Percentiles rank a stretch among this genome's conserved stretches.
These are phyloP conservation scores for Lampropteryx suffumata DNA, from an alignment of 2,888 invertebrate species.

Conservation along the genomic window DNA sequence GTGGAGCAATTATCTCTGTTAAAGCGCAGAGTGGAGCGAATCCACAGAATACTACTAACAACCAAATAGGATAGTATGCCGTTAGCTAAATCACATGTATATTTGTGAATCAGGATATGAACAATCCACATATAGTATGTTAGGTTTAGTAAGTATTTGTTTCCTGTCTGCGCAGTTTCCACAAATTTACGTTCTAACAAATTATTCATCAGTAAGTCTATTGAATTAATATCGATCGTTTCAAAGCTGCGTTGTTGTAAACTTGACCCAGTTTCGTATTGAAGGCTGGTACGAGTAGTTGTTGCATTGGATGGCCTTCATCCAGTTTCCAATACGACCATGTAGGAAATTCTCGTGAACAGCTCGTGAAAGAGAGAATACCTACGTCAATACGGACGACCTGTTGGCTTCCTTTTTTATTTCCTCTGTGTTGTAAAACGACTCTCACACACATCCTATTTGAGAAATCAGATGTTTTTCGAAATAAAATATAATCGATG, in stretches of 20 bases:
- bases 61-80: too few relatives aligned
- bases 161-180: too few relatives aligned
- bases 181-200: slow-evolving; percentile 15
- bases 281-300: slow-evolving; percentile 39
- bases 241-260: slow-evolving; percentile 41
- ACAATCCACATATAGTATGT: slow-evolving; percentile 7
- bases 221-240: slow-evolving; percentile 27
- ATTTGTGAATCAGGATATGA: neutral
- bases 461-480: slow-evolving; percentile 15
- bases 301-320: slow-evolving; percentile 46
- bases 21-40: slow-evolving; percentile 40
- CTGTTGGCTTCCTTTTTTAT: slow-evolving; percentile 32
- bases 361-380: slow-evolving; percentile 38
- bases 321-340: slow-evolving; percentile 47
- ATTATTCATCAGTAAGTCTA: slow-evolving; percentile 26
- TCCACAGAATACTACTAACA: slow-evolving; percentile 40
- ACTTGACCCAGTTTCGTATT: slow-evolving; percentile 52
- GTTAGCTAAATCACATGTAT: too few relatives aligned
- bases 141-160: too few relatives aligned
- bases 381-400: slow-evolving; percentile 39
- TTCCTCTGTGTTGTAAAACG: slow-evolving; percentile 27
- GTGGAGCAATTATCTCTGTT: slow-evolving; percentile 48
- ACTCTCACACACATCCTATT: slow-evolving; percentile 22
- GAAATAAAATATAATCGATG: slow-evolving; percentile 6
- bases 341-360: slow-evolving; percentile 42